A percentile compares a stretch with the other conserved stretches of the same genome.
These are phyloP conservation scores for Pituophis catenifer DNA, from an alignment of 2,113 vertebrate genomes.

Conservation along the genomic window DNA sequence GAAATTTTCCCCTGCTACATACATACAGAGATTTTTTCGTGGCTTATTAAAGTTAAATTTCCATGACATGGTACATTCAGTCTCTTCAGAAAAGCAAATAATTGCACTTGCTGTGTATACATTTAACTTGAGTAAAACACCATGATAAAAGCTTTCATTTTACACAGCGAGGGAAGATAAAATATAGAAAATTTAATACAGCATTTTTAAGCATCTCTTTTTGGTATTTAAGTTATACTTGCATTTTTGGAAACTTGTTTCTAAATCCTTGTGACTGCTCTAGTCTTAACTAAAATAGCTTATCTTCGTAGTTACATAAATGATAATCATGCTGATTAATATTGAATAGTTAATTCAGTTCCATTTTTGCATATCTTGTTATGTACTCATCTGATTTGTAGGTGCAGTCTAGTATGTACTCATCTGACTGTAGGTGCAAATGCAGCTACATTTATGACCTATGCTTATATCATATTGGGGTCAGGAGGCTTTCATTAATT, in stretches of 20 bases:
- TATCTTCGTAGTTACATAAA: not conserved
- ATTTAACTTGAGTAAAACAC: slow-evolving; percentile 19
- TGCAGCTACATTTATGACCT: not conserved
- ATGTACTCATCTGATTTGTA: not conserved
- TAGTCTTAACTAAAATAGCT: accelerated
- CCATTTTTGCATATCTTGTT: not conserved
- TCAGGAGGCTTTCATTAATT: not conserved
- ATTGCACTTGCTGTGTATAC: slow-evolving; percentile 42
- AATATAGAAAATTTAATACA: slow-evolving; percentile 30
- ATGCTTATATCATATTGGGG: not conserved
- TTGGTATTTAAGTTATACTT: slow-evolving; percentile 31
- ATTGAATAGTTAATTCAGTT: not conserved
- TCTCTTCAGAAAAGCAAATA: slow-evolving; percentile 38
- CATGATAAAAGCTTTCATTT: slow-evolving; percentile 34
- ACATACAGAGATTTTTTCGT: slow-evolving; percentile 50
- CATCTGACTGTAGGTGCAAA: not conserved
- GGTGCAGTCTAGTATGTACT: not conserved
- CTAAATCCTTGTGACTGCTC: not conserved
- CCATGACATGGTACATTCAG: slow-evolving; percentile 55
- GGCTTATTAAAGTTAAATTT: slow-evolving; percentile 52
- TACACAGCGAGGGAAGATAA: slow-evolving; percentile 10
- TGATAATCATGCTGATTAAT: not conserved
- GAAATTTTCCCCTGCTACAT: slow-evolving; percentile 53
- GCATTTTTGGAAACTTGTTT: slow-evolving; percentile 29
- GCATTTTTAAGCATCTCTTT: slow-evolving; percentile 32